Percentiles rank a stretch among this genome's conserved stretches.
These are phyloP conservation scores for Chaunax sp. DNA, from an alignment of 2,797 vertebrate genomes.

Conservation along the genomic window DNA sequence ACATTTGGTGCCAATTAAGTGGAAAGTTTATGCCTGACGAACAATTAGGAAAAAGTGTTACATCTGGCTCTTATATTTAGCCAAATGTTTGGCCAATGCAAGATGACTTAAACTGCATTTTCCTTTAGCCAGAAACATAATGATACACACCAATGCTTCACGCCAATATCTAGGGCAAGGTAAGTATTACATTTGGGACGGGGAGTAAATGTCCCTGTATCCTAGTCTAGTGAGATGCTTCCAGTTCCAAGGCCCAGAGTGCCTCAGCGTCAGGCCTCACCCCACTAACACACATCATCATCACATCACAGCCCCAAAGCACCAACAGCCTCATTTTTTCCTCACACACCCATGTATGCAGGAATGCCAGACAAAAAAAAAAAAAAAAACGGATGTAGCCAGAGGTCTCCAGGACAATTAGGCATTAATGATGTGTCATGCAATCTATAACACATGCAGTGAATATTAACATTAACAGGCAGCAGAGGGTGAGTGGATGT, in stretches of 20 bases:
- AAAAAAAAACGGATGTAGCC: constrained; percentile 14
- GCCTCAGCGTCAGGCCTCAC: constrained; percentile 53
- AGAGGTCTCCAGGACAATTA: constrained; percentile 4
- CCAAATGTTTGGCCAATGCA: too few relatives aligned
- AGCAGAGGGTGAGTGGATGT: too few relatives aligned
- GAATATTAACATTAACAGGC: too few relatives aligned
- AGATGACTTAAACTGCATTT: neutral
- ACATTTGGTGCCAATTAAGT: constrained; percentile 20
- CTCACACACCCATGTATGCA: constrained; percentile 17
- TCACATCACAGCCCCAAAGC: constrained; percentile 37
- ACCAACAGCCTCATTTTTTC: constrained; percentile 3
- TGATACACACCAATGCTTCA: constrained; percentile 1
- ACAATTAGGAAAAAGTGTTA: neutral
- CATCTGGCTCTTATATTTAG: neutral
- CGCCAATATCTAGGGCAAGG: constrained; percentile 29
- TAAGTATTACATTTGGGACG: constrained; percentile 14
- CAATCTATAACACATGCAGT: neutral
- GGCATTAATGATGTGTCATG: constrained; percentile 6
- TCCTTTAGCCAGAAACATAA: neutral
- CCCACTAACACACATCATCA: constrained; percentile 57
- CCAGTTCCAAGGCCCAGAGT: constrained; percentile 45
- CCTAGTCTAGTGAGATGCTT: constrained; percentile 30
- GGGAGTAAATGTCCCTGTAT: constrained; percentile 15
- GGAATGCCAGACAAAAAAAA: constrained; percentile 21
- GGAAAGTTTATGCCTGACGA: too few relatives aligned